Evolutionary conservation across 1,140 invertebrate species (phyloP), one percentile per base, ranked within the genome.

Genomic region (Lepidurus apus): DNA sequence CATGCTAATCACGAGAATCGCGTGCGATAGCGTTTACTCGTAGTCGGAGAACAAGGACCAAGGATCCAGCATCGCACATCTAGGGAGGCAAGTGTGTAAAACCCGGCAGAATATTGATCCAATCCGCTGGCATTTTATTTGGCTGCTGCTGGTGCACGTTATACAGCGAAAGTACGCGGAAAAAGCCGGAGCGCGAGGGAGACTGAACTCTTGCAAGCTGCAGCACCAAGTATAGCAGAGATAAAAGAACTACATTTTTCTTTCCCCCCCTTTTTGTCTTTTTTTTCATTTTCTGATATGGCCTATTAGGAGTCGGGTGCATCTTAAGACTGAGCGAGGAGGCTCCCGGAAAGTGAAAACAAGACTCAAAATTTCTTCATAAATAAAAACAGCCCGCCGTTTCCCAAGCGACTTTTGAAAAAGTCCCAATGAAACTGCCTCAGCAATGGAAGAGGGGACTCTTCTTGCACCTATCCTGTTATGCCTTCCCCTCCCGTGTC

Each of bases 61-160:
- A 21, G 53, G 13, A 65, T 8, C 53, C 2, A 65, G 53, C 53
- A 65, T 65, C 13, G 10, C 21, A 65, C 13, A 65, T 21, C 17
- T 65, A 65, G 21, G 21, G 53, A n/a, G 53, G 21, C 53, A 65
- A 65, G 53, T 65, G 53, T 65, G 21, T 65, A 65, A 65, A 65
- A 13, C 53, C 53, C 17, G 53, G 53, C 13, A 65, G 53, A n/a
- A 65, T 65, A 65, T 65, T 65, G 53, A 65, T 65, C 53, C 53
- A 21, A 65, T 65, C 53, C 21, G 53, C 53, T 65, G 53, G 53
- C 13, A 65, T 65, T 65, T 65, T 65, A 65, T 65, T 65, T 65
- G 53, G 53, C 53, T 65, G 53, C 53, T 65, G 53, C 9, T 65
- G 53, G 17, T 65, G 53, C 53, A 65, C 53, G 53, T 65, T 21